A percentile compares a stretch with the other conserved stretches of the same genome.
These are phyloP conservation scores for Antrozous pallidus DNA, from an alignment of 2,797 vertebrate genomes.

Conservation along the genomic window DNA sequence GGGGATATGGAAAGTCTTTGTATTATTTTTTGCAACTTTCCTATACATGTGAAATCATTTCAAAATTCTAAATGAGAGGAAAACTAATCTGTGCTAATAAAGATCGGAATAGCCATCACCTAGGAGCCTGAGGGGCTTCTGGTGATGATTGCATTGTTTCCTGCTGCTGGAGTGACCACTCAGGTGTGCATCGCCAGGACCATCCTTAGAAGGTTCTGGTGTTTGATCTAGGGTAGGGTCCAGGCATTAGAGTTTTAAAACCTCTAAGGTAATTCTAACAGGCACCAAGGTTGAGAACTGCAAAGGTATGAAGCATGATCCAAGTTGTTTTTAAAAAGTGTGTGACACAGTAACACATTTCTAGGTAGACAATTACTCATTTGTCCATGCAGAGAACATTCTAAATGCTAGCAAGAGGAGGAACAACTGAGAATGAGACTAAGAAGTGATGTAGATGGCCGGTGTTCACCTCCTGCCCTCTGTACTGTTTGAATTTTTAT, in stretches of 20 bases:
- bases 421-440: fast-evolving
- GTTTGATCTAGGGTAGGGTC: background rate
- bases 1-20: background rate
- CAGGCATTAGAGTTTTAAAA: background rate
- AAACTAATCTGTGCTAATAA: background rate
- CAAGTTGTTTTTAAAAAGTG: background rate
- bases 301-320: background rate
- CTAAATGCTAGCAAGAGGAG: background rate
- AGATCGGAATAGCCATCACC: background rate
- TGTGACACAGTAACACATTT: background rate
- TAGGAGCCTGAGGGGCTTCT: too few relatives aligned
- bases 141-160: background rate
- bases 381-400: background rate
- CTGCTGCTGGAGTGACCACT: background rate
- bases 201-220: background rate
- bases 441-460: background rate
- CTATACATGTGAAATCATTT: background rate
- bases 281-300: background rate
- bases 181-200: background rate
- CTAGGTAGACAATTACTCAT: background rate
- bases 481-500: background rate
- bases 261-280: background rate
- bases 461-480: background rate
- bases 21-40: background rate
- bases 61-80: background rate